Conservation (phyloP, 2,113 vertebrate species). For the Paracanthobrama guichenoti region DNA sequence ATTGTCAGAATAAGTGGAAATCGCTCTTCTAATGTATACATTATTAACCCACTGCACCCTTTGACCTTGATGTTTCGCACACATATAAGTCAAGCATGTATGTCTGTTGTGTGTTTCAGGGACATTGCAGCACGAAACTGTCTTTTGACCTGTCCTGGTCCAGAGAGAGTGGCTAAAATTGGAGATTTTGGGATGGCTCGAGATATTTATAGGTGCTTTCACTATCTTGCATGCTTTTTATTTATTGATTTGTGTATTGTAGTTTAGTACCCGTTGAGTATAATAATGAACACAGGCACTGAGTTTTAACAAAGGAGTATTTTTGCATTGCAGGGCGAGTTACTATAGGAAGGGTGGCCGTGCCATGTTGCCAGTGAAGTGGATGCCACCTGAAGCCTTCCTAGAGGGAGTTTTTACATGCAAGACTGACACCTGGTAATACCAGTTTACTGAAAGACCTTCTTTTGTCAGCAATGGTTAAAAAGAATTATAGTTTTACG, state of each 20-base stretch:
- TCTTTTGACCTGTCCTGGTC: constrained; percentile 83
- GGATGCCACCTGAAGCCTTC: constrained; percentile 93
- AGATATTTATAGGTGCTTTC: constrained; percentile 85
- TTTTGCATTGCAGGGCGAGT: constrained; percentile 77
- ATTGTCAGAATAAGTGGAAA: not conserved
- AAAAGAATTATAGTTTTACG: not conserved
- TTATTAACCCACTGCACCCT: not conserved
- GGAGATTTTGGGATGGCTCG: constrained; percentile 94
- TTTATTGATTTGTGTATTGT: no score
- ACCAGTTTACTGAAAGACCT: not conserved
- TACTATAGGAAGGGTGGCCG: constrained; percentile 88
- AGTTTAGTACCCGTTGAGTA: not conserved
- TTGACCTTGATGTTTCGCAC: not conserved
- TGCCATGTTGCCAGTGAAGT: constrained; percentile 90
- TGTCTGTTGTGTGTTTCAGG: constrained; percentile 66
- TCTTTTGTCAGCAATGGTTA: not conserved
- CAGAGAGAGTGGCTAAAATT: constrained; percentile 85
- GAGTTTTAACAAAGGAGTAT: not conserved
- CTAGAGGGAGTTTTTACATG: constrained; percentile 93
- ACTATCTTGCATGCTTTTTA: not conserved
- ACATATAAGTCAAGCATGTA: not conserved
- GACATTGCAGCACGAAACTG: constrained; percentile 93
- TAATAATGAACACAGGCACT: not conserved
- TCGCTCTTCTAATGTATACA: not conserved
- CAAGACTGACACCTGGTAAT: constrained; percentile 93